Base-by-base conservation (phyloP, 2,797 vertebrate species). In the Pogoniulus pusillus region DNA sequence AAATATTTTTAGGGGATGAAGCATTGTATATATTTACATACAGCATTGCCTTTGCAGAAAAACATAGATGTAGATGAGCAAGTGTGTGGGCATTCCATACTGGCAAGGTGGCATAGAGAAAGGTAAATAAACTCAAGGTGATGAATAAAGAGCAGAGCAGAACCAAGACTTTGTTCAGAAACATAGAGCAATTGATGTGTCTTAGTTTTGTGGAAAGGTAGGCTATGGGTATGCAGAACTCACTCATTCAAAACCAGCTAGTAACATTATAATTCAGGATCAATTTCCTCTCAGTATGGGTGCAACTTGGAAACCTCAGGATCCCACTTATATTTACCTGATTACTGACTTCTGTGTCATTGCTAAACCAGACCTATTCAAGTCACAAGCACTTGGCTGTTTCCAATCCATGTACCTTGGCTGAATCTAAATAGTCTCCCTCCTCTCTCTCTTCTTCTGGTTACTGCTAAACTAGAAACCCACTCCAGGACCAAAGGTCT, bases 21-120 rank as follows among this genome's bases (percentile, higher is more conserved):
- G 69, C 76, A 87, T 39, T 39, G 62, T 95, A 63, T 64, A 54
- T 86, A 87, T 83, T 91, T 76, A 72, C 76, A 91, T 89, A 88
- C 89, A 72, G 68, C 92, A 85, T 51, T 63, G 34, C 82, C 74
- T 96, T 96, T 91, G 82, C 72, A 84, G 68, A 41, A 83, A 93
- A 93, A 94, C 63, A 85, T 86, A 86, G 77, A 87, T 74, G 29
- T 58, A 82, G 53, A 94, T 55, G 55, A 92, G 30, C 49, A 86
- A 94, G 32, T 68, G 81, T 2, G 58, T 87, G 62, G 87, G 64
- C 14, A 88, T 82, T 59, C 32, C 57, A n/a, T 72, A 64, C 55
- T 49, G 62, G 22, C 30, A 89, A 85, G 71, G 72, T 90, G 79
- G 55, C 16, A 79, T 7, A 87, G 57, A 91, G 37, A 43, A 60